Evolutionary conservation across 2,113 vertebrate genomes (phyloP).

Genomic region (Osmerus eperlanus): DNA sequence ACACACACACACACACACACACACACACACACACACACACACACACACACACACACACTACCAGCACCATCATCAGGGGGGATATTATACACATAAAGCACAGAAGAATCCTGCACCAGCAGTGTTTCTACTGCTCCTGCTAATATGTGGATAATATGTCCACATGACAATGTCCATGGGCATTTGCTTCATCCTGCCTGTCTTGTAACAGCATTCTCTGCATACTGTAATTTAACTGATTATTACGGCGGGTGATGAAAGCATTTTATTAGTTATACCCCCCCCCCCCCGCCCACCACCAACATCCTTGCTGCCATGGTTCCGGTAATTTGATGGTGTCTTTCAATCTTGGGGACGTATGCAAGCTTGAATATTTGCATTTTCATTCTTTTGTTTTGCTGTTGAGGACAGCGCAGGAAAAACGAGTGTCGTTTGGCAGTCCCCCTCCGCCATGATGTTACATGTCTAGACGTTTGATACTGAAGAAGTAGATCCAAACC

Average conservation of each 20-base stretch:
- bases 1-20: constrained; percentile 36
- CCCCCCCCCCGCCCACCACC: background rate
- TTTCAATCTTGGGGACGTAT: constrained; percentile 29
- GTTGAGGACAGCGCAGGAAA: background rate
- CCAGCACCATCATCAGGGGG: constrained; percentile 43
- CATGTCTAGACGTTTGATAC: too few relatives aligned
- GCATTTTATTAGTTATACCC: constrained; percentile 46
- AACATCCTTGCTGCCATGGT: too few relatives aligned
- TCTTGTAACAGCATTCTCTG: constrained; percentile 44
- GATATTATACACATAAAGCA: constrained; percentile 64
- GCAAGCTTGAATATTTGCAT: constrained; percentile 47
- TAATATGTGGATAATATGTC: constrained; percentile 55
- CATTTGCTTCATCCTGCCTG: constrained; percentile 59
- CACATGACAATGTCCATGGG: constrained; percentile 69
- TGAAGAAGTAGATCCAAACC: too few relatives aligned
- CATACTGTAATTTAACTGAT: constrained; percentile 70
- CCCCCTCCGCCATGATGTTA: background rate
- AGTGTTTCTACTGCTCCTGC: constrained; percentile 35
- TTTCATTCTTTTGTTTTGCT: constrained; percentile 51
- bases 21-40: constrained; percentile 29
- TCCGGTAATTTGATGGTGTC: too few relatives aligned
- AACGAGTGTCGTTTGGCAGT: background rate
- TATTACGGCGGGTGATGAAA: constrained; percentile 64
- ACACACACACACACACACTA: constrained; percentile 36
- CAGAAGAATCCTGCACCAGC: constrained; percentile 36